phyloP scores from a whole-genome alignment of 1,140 invertebrate species.

The Drosophila suzukii region DNA sequence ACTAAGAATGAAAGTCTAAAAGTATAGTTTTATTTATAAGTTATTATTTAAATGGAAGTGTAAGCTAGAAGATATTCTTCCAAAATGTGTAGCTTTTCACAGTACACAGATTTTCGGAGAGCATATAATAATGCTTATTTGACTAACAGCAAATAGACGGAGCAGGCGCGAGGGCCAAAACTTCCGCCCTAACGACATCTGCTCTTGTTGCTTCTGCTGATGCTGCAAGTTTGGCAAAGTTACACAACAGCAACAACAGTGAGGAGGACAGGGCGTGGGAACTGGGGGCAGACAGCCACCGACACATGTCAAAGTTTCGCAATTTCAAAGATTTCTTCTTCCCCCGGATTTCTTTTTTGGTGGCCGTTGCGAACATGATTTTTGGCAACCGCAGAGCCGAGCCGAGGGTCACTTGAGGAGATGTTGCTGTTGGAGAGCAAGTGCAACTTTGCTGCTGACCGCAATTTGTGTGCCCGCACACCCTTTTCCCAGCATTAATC shows the following conservation, averaged over 20 bases:
- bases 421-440: conserved; percentile 1
- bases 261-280: background rate
- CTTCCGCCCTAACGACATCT: conserved; percentile 52
- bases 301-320: conserved; percentile 77
- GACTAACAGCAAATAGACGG: conserved; percentile 25
- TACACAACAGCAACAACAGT: conserved; percentile 31
- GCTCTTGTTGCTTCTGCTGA: conserved; percentile 12
- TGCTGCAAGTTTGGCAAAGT: conserved; percentile 73
- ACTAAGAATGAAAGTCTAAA: too few species aligned
- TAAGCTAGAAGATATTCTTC: too few species aligned
- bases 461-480: conserved; percentile 21
- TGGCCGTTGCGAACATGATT: conserved; percentile 47
- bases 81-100: too few species aligned
- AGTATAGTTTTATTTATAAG: too few species aligned
- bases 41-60: too few species aligned
- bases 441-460: conserved; percentile 26
- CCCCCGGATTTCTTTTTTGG: background rate
- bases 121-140: conserved; percentile 56
- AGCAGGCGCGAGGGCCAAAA: conserved; percentile 32
- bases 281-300: conserved; percentile 24
- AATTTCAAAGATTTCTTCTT: conserved; percentile 60
- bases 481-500: conserved; percentile 48
- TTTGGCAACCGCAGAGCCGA: conserved; percentile 47
- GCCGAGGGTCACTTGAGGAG: conserved; percentile 20
- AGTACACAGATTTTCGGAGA: background rate